These are phyloP conservation scores for Parus major DNA, from an alignment of 2,113 vertebrate genomes.

Conservation along the genomic window DNA sequence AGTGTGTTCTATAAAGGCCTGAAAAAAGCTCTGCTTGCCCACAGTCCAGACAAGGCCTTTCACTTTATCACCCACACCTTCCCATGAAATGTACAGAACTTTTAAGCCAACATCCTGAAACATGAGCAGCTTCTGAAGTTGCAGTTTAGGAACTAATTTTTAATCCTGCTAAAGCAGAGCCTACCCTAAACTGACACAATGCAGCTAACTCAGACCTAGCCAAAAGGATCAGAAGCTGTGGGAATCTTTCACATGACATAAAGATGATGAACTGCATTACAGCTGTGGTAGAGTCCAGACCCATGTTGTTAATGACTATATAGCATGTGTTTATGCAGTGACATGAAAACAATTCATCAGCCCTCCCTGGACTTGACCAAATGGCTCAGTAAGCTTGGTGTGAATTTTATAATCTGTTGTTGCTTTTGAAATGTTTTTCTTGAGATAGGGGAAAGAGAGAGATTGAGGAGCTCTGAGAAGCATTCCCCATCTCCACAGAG, in stretches of 20 bases:
- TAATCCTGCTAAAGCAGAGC: background rate
- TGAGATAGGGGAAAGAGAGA: background rate
- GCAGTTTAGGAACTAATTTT: background rate
- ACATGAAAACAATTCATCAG: constrained; percentile 26
- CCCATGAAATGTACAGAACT: background rate
- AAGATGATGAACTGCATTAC: constrained; percentile 4
- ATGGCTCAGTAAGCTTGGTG: background rate
- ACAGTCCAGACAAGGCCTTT: background rate
- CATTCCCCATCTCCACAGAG: background rate
- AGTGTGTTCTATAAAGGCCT: background rate
- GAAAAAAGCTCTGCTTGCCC: background rate
- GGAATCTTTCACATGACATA: constrained; percentile 8
- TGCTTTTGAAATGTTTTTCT: constrained; percentile 20
- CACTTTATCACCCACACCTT: background rate
- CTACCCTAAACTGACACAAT: rapidly evolving
- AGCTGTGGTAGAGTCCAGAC: constrained; percentile 4
- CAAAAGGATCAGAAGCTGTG: background rate
- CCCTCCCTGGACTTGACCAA: background rate
- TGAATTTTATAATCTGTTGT: constrained; percentile 13
- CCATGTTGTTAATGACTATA: constrained; percentile 22
- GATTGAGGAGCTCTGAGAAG: background rate
- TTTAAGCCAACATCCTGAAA: background rate
- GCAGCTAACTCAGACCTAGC: background rate
- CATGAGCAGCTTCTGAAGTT: background rate
- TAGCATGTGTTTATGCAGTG: constrained; percentile 11